phyloP scores from a whole-genome alignment of 2,113 vertebrate species.

The Caloenas nicobarica region DNA sequence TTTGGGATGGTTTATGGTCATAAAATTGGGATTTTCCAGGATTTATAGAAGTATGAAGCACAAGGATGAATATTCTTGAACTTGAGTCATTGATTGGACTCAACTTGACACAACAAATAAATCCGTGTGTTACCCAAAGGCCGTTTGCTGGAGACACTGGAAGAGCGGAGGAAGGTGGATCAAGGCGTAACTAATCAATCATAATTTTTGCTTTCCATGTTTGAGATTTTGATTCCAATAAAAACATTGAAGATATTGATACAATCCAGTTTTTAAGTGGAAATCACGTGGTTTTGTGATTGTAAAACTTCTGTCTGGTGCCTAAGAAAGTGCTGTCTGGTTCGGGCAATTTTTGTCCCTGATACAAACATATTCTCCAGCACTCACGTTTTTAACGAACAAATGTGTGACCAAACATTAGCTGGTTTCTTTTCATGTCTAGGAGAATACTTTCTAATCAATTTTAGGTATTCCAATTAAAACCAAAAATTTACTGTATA shows the following conservation, averaged over 20 bases:
- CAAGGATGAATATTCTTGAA: neutral
- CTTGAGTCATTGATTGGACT: neutral
- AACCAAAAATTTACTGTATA: neutral
- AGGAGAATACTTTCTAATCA: neutral
- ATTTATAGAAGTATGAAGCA: neutral
- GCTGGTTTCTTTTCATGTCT: neutral
- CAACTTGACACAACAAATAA: neutral
- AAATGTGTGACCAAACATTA: neutral
- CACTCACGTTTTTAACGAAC: neutral
- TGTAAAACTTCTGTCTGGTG: neutral
- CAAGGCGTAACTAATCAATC: neutral
- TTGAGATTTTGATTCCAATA: neutral
- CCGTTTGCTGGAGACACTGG: neutral
- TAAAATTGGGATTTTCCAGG: neutral
- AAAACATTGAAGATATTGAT: neutral
- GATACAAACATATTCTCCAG: neutral
- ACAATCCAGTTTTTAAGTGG: neutral
- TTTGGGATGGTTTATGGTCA: neutral
- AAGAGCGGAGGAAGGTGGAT: neutral
- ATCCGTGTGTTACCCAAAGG: neutral
- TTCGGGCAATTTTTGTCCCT: neutral
- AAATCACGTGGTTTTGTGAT: neutral
- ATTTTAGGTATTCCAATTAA: neutral
- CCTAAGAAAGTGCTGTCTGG: neutral
- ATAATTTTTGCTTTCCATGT: neutral